Conservation (phyloP, 2,113 vertebrate species). For the Poeciliopsis turrubarensis region DNA sequence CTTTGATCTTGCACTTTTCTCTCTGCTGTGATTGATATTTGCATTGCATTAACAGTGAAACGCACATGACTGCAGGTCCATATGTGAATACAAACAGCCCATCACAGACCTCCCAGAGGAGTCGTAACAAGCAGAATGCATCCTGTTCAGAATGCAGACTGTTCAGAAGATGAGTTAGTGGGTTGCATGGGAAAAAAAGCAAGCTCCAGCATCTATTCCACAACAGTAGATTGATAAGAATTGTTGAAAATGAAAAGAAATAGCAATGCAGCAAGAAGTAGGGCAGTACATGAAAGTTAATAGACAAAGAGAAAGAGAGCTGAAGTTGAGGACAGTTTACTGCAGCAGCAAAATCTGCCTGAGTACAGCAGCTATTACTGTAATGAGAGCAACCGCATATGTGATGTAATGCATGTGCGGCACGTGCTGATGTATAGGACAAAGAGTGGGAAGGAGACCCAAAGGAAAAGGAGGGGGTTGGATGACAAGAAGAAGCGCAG, state of each 20-base stretch:
- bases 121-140: constrained; percentile 52
- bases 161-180: constrained; percentile 58
- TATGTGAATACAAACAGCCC: constrained; percentile 39
- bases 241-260: constrained; percentile 22
- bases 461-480: background rate
- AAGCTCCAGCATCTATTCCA: constrained; percentile 38
- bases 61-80: constrained; percentile 43
- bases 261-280: constrained; percentile 28
- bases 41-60: constrained; percentile 61
- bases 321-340: constrained; percentile 15
- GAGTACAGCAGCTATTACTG: constrained; percentile 60
- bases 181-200: constrained; percentile 49
- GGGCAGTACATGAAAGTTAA: constrained; percentile 30
- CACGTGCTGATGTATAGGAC: constrained; percentile 67
- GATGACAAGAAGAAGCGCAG: background rate
- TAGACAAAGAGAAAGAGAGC: constrained; percentile 30
- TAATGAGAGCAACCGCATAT: constrained; percentile 63
- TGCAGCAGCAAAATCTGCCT: constrained; percentile 51
- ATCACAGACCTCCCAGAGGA: constrained; percentile 68
- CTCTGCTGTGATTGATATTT: constrained; percentile 60
- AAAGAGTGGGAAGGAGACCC: constrained; percentile 53
- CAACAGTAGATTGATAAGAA: constrained; percentile 4
- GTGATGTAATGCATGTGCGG: constrained; percentile 71
- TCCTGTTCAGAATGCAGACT: constrained; percentile 63
- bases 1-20: constrained; percentile 72